phyloP scores from a whole-genome alignment of 2,888 invertebrate genomes.

The Eledona agricola region DNA sequence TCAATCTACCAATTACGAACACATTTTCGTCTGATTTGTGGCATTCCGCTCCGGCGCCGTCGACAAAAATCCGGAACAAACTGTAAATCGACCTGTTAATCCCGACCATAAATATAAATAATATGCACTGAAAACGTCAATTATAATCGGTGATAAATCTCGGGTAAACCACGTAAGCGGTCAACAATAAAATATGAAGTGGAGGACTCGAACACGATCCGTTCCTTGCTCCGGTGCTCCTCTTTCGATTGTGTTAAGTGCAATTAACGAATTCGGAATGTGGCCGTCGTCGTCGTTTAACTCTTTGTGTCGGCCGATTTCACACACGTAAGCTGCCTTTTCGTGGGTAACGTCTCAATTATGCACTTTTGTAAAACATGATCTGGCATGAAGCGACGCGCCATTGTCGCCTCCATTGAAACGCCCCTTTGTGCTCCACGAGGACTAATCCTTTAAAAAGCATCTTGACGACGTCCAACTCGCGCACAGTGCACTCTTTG shows the following conservation, averaged over 20 bases:
- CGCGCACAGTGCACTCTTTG: no score
- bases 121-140: constrained; percentile 54
- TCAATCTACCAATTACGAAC: constrained; percentile 24
- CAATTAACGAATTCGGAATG: constrained; percentile 19
- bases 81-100: constrained; percentile 52
- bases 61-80: constrained; percentile 39
- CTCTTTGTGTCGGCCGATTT: no score
- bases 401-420: constrained; percentile 10
- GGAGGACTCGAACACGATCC: constrained; percentile 43
- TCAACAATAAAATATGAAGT: constrained; percentile 51
- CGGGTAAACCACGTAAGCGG: constrained; percentile 49
- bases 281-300: no score
- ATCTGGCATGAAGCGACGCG: constrained; percentile 6
- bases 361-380: constrained; percentile 27
- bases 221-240: neutral
- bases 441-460: no score
- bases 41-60: constrained; percentile 2
- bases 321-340: constrained; percentile 18
- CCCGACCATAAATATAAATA: constrained; percentile 52
- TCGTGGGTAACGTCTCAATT: constrained; percentile 25
- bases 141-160: constrained; percentile 54
- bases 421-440: no score
- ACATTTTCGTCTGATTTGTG: constrained; percentile 3
- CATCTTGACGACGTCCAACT: no score
- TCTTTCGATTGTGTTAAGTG: constrained; percentile 6